Evolutionary conservation across 2,888 invertebrate species (phyloP).

Genomic region (Acholoe squamosa): DNA sequence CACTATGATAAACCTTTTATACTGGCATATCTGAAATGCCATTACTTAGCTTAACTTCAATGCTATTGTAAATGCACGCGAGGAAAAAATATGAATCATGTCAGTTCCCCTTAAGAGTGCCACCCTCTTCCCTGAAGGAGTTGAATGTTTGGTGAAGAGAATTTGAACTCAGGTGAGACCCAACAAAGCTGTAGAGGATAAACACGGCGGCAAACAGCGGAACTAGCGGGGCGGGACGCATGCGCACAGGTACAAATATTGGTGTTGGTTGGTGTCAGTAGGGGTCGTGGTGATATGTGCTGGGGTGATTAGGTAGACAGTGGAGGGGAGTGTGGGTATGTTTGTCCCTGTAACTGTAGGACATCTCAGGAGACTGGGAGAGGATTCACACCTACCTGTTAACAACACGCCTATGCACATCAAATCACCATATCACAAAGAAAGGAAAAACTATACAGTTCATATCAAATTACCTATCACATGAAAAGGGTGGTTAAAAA

Average conservation of each 20-base stretch:
- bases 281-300: slow-evolving; percentile 5
- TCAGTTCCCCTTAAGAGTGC: background rate
- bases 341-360: background rate
- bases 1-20: too few relatives aligned
- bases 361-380: background rate
- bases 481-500: too few relatives aligned
- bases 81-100: background rate
- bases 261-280: background rate
- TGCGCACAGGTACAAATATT: slow-evolving; percentile 38
- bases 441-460: too few relatives aligned
- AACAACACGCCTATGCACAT: background rate
- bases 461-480: too few relatives aligned
- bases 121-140: background rate
- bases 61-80: too few relatives aligned
- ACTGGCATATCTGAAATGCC: too few relatives aligned
- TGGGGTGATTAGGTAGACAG: background rate
- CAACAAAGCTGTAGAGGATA: slow-evolving; percentile 39
- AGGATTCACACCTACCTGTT: background rate
- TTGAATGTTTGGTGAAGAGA: slow-evolving; percentile 7
- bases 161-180: slow-evolving; percentile 46
- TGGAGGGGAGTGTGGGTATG: background rate
- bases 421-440: too few relatives aligned
- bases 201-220: slow-evolving; percentile 52
- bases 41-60: too few relatives aligned
- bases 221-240: slow-evolving; percentile 56